phyloP scores from a whole-genome alignment of 2,113 vertebrate species.

The Potamarius usumacintae region DNA sequence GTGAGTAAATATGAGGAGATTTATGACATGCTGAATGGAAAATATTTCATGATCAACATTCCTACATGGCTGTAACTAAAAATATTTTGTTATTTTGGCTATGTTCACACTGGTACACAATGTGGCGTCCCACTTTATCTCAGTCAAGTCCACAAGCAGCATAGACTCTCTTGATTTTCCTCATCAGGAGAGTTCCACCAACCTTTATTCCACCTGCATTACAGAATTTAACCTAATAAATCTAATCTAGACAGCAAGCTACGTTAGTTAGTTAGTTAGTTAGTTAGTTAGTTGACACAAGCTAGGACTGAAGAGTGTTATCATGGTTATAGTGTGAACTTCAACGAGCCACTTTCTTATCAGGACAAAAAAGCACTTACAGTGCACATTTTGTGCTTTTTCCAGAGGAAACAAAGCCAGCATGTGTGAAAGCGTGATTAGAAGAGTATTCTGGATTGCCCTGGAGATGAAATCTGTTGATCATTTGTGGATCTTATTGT shows the following conservation, averaged over 20 bases:
- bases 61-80: not conserved
- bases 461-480: not conserved
- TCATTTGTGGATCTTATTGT: not conserved
- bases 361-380: too few relatives aligned
- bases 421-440: not conserved
- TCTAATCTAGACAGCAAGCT: not conserved
- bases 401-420: not conserved
- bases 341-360: too few relatives aligned
- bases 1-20: too few relatives aligned
- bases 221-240: not conserved
- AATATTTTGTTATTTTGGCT: not conserved
- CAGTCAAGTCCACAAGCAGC: not conserved
- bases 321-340: not conserved
- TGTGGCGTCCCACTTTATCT: too few relatives aligned
- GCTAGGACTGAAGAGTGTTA: not conserved
- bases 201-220: not conserved
- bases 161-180: too few relatives aligned
- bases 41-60: not conserved
- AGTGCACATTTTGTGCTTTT: too few relatives aligned
- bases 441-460: not conserved
- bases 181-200: not conserved
- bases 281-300: not conserved
- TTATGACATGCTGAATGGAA: too few relatives aligned
- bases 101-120: not conserved
- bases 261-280: not conserved